Conservation (phyloP, 2,113 vertebrate species). For the Muntiacus reevesi region DNA sequence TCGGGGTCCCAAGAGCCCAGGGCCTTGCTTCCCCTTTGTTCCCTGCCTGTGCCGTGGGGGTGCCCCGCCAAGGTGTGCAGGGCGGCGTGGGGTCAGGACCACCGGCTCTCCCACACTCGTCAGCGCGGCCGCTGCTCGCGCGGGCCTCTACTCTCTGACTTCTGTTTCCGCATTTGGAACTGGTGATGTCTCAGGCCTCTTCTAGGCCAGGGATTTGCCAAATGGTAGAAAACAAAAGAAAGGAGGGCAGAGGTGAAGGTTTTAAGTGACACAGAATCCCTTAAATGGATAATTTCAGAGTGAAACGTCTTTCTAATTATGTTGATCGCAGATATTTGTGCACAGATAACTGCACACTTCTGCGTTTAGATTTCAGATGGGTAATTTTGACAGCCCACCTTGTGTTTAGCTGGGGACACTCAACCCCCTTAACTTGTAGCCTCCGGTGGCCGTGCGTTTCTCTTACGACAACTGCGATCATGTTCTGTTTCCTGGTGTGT, state of each 20-base stretch:
- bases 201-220: neutral
- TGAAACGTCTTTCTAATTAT: neutral
- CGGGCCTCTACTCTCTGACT: neutral
- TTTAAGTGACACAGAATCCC: neutral
- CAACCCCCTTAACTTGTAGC: neutral
- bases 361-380: neutral
- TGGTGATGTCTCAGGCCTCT: neutral
- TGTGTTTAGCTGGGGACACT: neutral
- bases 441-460: neutral
- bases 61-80: neutral
- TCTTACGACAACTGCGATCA: accelerated
- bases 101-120: neutral
- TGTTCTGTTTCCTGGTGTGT: neutral
- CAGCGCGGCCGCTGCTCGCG: neutral
- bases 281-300: neutral
- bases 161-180: neutral
- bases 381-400: neutral
- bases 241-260: neutral
- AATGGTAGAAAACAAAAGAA: neutral
- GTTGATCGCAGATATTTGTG: neutral
- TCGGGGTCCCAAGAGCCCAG: neutral
- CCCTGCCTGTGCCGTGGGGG: accelerated
- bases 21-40: neutral
- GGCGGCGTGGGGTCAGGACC: neutral
- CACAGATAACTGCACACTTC: neutral